These are phyloP conservation scores for Phaedon cochleariae DNA, from an alignment of 2,888 invertebrate genomes.

Conservation along the genomic window DNA sequence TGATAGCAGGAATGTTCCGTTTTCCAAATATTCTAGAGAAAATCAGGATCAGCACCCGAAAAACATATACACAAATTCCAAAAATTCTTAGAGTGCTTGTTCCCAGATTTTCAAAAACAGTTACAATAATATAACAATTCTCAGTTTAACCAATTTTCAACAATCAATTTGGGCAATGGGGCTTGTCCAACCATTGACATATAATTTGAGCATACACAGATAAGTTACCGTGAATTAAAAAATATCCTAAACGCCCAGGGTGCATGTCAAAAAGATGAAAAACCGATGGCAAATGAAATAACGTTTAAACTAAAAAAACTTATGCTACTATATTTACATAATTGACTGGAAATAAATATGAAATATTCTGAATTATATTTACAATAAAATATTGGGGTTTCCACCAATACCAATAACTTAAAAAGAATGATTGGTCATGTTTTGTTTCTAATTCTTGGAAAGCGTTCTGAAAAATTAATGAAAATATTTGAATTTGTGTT, in stretches of 20 bases:
- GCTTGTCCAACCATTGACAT: neutral
- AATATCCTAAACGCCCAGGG: neutral
- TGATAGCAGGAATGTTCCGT: slow-evolving; percentile 62
- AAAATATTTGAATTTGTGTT: no score
- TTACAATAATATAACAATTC: slow-evolving; percentile 2
- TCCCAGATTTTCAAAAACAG: slow-evolving; percentile 4
- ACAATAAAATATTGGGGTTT: neutral
- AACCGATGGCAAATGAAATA: neutral
- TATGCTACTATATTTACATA: neutral
- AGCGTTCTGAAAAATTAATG: no score
- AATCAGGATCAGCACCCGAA: slow-evolving; percentile 20
- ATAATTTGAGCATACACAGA: neutral
- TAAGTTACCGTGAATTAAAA: neutral
- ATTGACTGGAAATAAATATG: neutral
- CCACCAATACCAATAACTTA: neutral
- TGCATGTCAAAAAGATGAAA: neutral
- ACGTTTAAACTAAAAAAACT: neutral
- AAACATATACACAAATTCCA: slow-evolving; percentile 9
- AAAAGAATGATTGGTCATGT: no score
- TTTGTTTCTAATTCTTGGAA: no score
- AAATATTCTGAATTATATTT: neutral
- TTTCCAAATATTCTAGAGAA: slow-evolving; percentile 31
- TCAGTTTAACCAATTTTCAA: neutral
- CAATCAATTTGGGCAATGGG: neutral
- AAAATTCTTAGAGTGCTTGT: neutral